A percentile compares a stretch with the other conserved stretches of the same genome.
phyloP scores from a whole-genome alignment of 2,797 vertebrate genomes.

The Crenichthys baileyi region DNA sequence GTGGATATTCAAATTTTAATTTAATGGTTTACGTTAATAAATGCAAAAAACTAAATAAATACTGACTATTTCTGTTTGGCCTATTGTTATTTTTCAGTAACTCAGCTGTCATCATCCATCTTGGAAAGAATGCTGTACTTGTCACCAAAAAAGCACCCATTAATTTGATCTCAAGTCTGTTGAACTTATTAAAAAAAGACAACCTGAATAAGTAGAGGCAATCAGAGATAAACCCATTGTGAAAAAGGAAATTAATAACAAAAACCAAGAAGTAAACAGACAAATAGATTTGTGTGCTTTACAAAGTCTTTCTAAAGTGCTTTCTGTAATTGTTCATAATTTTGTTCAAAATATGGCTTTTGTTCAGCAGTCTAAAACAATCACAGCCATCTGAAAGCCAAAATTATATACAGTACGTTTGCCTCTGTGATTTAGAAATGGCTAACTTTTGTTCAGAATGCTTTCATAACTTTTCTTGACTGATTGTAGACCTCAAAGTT shows the following conservation, averaged over 20 bases:
- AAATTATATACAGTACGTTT: constrained; percentile 19
- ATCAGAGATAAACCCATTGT: constrained; percentile 23
- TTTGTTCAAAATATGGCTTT: constrained; percentile 10
- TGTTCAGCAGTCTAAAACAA: neutral
- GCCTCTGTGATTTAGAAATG: constrained; percentile 9
- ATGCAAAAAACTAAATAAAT: constrained; percentile 37
- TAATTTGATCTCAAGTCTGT: constrained; percentile 34
- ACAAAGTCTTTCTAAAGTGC: neutral
- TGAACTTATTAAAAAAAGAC: constrained; percentile 36
- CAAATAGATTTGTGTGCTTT: constrained; percentile 2
- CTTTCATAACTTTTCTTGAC: constrained; percentile 9
- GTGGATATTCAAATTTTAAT: constrained; percentile 33
- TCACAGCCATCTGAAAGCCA: constrained; percentile 12
- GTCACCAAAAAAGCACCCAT: constrained; percentile 44
- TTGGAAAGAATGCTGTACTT: constrained; percentile 21
- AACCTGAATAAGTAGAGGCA: constrained; percentile 17
- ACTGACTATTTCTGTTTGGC: constrained; percentile 27
- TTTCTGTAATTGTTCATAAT: neutral
- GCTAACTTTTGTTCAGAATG: constrained; percentile 40
- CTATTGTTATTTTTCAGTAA: constrained; percentile 35
- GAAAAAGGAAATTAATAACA: neutral
- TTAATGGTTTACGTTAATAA: constrained; percentile 13
- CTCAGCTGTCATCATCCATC: constrained; percentile 31
- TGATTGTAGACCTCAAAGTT: constrained; percentile 31
- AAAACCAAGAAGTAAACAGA: constrained; percentile 5